These are phyloP conservation scores for Drosophila nigromelanica DNA, from an alignment of 1,140 invertebrate genomes.

Conservation along the genomic window DNA sequence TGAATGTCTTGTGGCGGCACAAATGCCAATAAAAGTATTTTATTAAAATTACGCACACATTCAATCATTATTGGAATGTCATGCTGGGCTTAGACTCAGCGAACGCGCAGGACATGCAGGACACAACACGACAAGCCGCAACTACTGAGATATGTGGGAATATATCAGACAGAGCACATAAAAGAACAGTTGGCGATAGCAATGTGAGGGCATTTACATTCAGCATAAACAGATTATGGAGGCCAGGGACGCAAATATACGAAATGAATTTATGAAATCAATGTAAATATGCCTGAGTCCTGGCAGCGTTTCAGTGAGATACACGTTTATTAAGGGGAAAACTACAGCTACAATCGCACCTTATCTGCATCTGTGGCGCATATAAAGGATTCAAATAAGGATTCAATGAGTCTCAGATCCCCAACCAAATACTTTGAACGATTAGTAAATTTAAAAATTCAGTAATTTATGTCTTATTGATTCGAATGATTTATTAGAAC, in stretches of 20 bases:
- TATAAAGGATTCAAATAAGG: too few relatives aligned
- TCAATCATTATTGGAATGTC: conserved; percentile 82
- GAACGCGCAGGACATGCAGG: conserved; percentile 9
- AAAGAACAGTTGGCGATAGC: conserved; percentile 26
- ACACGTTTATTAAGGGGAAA: too few relatives aligned
- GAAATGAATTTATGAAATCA: background rate
- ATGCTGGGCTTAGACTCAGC: conserved; percentile 40
- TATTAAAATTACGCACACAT: conserved; percentile 81
- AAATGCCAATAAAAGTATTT: conserved; percentile 81
- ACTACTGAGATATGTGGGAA: conserved; percentile 25
- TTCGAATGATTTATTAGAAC: conserved; percentile 7
- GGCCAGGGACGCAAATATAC: background rate
- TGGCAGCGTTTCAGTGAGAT: too few relatives aligned
- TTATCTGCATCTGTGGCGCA: too few relatives aligned
- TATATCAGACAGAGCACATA: conserved; percentile 31
- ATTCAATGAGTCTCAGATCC: too few relatives aligned
- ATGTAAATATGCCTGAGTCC: background rate
- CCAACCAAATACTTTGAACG: too few relatives aligned
- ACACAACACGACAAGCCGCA: conserved; percentile 17
- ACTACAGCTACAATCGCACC: too few relatives aligned
- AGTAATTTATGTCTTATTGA: conserved; percentile 12
- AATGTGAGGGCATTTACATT: conserved; percentile 59
- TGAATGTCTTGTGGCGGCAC: conserved; percentile 57
- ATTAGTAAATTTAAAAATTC: too few relatives aligned
- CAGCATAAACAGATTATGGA: conserved; percentile 14